Conservation (phyloP, 2,113 vertebrate genomes). For the Cynocephalus volans region DNA sequence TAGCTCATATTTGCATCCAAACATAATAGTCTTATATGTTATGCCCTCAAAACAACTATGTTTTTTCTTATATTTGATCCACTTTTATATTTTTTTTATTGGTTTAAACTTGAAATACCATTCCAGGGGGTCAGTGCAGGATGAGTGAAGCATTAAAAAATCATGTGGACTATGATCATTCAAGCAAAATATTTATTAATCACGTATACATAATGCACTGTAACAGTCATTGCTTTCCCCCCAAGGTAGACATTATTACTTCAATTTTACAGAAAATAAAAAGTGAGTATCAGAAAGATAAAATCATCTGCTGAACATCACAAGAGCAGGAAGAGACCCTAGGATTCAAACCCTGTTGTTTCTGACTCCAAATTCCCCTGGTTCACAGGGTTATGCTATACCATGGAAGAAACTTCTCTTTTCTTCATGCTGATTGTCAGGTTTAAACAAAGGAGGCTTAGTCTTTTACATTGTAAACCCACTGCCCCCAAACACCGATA, state of each 20-base stretch:
- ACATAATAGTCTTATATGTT: neutral
- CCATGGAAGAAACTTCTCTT: neutral
- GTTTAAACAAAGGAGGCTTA: neutral
- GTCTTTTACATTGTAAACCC: neutral
- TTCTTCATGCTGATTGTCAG: neutral
- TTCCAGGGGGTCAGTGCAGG: neutral
- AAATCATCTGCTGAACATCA: neutral
- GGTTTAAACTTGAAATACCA: neutral
- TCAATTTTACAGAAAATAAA: neutral
- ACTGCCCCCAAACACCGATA: neutral
- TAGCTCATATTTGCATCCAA: neutral
- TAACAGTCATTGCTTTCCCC: neutral
- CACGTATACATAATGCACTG: neutral
- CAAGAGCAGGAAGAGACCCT: neutral
- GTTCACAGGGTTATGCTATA: rapidly evolving
- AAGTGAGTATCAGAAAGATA: neutral
- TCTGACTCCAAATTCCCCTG: neutral
- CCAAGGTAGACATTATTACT: neutral
- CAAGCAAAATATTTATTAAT: neutral
- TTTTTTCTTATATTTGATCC: neutral
- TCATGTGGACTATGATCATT: neutral
- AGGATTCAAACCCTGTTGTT: neutral
- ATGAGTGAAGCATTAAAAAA: neutral
- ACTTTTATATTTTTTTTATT: conserved; percentile 7
- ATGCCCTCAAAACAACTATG: neutral